Percentiles rank a stretch among this genome's conserved stretches.
Conservation (phyloP, 2,888 invertebrate genomes). For the Drosophila diplacantha region DNA sequence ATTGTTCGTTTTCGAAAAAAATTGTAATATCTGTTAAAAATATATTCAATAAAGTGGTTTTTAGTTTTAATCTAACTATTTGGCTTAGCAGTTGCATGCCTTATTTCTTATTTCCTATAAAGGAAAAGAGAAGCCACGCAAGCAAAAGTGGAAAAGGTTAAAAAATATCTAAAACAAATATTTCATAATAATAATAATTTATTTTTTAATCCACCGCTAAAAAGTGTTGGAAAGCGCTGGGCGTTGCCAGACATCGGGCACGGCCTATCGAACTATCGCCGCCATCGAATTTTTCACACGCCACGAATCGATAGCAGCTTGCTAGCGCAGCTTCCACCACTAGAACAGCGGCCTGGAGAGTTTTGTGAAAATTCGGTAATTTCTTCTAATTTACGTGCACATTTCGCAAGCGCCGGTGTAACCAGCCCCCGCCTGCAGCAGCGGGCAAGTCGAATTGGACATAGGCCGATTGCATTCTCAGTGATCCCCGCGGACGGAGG, state of each 20-base stretch:
- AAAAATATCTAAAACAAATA: too few relatives aligned
- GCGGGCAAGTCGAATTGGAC: not conserved
- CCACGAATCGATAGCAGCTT: conserved; percentile 15
- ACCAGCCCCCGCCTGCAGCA: conserved; percentile 10
- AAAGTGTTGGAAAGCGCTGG: not conserved
- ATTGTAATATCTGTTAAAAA: too few relatives aligned
- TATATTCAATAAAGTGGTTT: too few relatives aligned
- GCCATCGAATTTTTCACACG: conserved; percentile 6
- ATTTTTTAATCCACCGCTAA: not conserved
- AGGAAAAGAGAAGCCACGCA: too few relatives aligned
- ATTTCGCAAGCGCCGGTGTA: conserved; percentile 36
- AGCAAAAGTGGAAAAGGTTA: too few relatives aligned
- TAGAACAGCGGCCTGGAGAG: conserved; percentile 34
- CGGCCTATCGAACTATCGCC: not conserved
- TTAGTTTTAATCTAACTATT: too few relatives aligned
- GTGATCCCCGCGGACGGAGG: not conserved
- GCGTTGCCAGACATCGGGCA: not conserved
- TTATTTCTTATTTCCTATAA: too few relatives aligned
- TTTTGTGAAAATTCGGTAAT: conserved; percentile 37
- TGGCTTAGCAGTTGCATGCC: too few relatives aligned
- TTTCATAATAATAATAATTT: too few relatives aligned
- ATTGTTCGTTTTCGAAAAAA: too few relatives aligned
- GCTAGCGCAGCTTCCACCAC: conserved; percentile 11
- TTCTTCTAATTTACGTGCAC: conserved; percentile 44
- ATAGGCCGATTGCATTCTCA: not conserved